These are phyloP conservation scores for Geotrypetes seraphini DNA, from an alignment of 2,797 vertebrate genomes.

Conservation along the genomic window DNA sequence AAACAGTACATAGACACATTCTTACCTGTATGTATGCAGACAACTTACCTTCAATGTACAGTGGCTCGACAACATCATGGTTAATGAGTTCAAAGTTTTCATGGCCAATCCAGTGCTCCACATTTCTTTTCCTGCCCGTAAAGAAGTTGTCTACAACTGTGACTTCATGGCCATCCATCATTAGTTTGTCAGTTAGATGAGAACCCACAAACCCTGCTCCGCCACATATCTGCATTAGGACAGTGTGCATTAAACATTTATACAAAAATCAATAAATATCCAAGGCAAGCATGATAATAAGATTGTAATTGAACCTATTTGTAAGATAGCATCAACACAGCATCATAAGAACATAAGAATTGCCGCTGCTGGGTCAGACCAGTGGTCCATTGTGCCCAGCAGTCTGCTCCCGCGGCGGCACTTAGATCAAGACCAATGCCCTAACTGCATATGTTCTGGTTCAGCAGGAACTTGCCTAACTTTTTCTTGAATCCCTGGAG, in stretches of 20 bases:
- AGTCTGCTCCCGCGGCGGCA: too few relatives aligned
- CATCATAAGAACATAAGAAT: too few relatives aligned
- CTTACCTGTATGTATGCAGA: too few relatives aligned
- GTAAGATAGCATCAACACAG: too few relatives aligned
- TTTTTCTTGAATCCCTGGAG: too few relatives aligned
- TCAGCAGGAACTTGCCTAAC: too few relatives aligned
- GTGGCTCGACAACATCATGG: conserved; percentile 95
- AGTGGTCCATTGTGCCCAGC: too few relatives aligned
- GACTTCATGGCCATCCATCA: conserved; percentile 99
- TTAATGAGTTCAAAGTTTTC: conserved; percentile 98
- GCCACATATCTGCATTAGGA: conserved; percentile 68
- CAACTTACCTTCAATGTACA: conserved; percentile 90
- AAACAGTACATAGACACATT: too few relatives aligned
- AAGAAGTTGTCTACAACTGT: conserved; percentile 99
- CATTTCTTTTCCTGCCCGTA: conserved; percentile 94
- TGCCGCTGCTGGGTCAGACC: too few relatives aligned
- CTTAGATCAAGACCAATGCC: too few relatives aligned
- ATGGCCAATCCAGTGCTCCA: conserved; percentile 98
- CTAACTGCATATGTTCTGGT: too few relatives aligned
- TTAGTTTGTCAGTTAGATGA: conserved; percentile 95
- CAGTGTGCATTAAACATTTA: conserved; percentile 36
- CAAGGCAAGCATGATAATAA: conserved; percentile 38
- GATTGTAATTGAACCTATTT: too few relatives aligned
- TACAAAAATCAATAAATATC: conserved; percentile 42
- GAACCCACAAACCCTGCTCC: conserved; percentile 97